Evolutionary conservation across 1,140 invertebrate genomes (phyloP).

Genomic region (Metaphire vulgaris): DNA sequence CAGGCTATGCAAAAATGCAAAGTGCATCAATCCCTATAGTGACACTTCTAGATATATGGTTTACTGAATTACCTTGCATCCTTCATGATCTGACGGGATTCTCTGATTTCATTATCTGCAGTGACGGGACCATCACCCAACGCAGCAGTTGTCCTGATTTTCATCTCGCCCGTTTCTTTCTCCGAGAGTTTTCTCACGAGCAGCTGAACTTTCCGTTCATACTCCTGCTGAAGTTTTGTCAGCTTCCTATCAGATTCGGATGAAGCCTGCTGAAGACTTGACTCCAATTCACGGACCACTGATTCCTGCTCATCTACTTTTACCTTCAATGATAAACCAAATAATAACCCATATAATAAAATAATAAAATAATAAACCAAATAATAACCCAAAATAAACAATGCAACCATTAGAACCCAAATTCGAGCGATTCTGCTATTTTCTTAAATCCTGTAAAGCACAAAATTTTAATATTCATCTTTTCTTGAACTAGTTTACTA

Average conservation of each 20-base stretch:
- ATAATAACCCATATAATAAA: slow-evolving; percentile 10
- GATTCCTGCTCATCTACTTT: slow-evolving; percentile 53
- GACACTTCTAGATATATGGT: too few relatives aligned
- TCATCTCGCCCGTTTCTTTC: slow-evolving; percentile 33
- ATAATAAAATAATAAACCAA: slow-evolving; percentile 1
- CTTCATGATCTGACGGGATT: neutral
- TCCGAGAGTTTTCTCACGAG: slow-evolving; percentile 50
- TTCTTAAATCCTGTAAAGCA: too few relatives aligned
- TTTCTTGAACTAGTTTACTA: too few relatives aligned
- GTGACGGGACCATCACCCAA: slow-evolving; percentile 22
- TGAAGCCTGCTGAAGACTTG: slow-evolving; percentile 46
- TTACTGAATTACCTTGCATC: too few relatives aligned
- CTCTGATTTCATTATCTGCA: slow-evolving; percentile 11
- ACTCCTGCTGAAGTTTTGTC: slow-evolving; percentile 50
- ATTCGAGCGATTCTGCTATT: too few relatives aligned
- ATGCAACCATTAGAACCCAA: neutral
- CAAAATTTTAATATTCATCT: too few relatives aligned
- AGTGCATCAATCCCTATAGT: too few relatives aligned
- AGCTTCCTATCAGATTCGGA: slow-evolving; percentile 50
- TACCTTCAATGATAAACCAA: slow-evolving; percentile 36
- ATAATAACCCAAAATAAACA: neutral
- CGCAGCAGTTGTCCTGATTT: slow-evolving; percentile 25
- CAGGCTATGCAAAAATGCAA: too few relatives aligned
- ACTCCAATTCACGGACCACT: slow-evolving; percentile 49
- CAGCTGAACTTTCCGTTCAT: slow-evolving; percentile 52